Evolutionary conservation across 1,140 invertebrate species (phyloP).

Genomic region (Apis mellifera): DNA sequence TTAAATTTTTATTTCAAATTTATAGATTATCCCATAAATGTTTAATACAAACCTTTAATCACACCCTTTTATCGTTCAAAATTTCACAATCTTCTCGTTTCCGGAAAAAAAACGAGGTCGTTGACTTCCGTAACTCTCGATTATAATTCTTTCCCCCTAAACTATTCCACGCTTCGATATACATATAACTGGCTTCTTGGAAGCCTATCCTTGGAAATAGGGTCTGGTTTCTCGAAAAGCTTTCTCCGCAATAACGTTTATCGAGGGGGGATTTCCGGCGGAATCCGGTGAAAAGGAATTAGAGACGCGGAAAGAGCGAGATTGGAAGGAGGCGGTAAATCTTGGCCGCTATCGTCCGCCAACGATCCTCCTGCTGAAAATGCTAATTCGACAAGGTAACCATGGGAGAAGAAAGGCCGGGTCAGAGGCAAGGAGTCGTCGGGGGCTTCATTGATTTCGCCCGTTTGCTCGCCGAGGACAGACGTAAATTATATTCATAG

Average conservation of each 20-base stretch:
- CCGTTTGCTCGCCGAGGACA: slow-evolving; percentile 38
- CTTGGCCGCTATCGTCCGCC: slow-evolving; percentile 13
- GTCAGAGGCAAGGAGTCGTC: slow-evolving; percentile 9
- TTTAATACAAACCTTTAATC: too few species aligned
- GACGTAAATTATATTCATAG: slow-evolving; percentile 52
- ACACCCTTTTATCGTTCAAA: too few species aligned
- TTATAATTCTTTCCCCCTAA: too few species aligned
- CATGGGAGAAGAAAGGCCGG: slow-evolving; percentile 16
- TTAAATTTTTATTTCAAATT: too few species aligned
- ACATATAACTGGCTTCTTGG: too few species aligned
- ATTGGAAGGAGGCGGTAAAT: slow-evolving; percentile 7
- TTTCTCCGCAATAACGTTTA: neutral
- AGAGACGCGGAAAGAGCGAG: neutral
- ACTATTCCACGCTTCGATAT: too few species aligned
- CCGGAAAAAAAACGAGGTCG: too few species aligned
- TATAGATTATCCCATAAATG: too few species aligned
- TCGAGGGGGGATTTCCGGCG: neutral
- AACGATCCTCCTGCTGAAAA: slow-evolving; percentile 26
- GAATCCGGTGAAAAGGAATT: slow-evolving; percentile 23
- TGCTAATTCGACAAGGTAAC: slow-evolving; percentile 45
- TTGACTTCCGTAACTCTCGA: too few species aligned
- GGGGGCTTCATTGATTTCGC: slow-evolving; percentile 42
- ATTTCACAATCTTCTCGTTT: too few species aligned
- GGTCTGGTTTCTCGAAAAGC: neutral
- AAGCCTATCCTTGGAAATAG: neutral